A percentile compares a stretch with the other conserved stretches of the same genome.
Conservation (phyloP, 2,113 vertebrate genomes). For the Pangasianodon gigas region DNA sequence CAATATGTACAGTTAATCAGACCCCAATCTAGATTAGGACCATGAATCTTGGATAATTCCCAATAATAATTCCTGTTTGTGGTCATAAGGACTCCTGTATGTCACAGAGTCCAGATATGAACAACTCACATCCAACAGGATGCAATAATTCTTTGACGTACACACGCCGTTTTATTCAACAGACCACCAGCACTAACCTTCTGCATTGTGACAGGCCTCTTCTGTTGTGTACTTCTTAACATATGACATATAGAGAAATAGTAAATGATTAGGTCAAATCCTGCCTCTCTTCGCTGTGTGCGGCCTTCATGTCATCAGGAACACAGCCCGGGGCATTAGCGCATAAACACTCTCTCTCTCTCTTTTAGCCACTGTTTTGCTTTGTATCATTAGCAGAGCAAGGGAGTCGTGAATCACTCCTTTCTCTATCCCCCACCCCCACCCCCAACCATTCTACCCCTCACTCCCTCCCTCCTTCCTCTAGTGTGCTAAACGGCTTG, state of each 20-base stretch:
- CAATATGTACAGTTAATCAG: not conserved
- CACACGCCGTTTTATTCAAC: conserved; percentile 7
- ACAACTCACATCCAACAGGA: not conserved
- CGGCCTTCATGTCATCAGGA: conserved; percentile 58
- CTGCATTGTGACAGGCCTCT: conserved; percentile 7
- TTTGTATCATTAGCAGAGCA: conserved; percentile 80
- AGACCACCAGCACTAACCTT: conserved; percentile 34
- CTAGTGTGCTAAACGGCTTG: conserved; percentile 98
- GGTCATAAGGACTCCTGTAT: not conserved
- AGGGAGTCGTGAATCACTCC: conserved; percentile 76
- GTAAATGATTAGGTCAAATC: not conserved
- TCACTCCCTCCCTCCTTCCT: conserved; percentile 76
- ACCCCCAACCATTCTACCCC: conserved; percentile 56
- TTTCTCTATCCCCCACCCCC: conserved; percentile 57
- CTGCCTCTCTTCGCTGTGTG: not conserved
- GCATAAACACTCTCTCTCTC: conserved; percentile 13
- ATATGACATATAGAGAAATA: not conserved
- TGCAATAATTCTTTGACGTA: conserved; percentile 21
- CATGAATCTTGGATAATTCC: not conserved
- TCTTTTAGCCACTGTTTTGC: conserved; percentile 68
- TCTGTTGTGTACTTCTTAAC: conserved; percentile 18
- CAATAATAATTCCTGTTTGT: not conserved
- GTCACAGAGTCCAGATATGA: not conserved
- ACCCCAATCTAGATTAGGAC: not conserved
- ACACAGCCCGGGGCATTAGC: conserved; percentile 15